Evolutionary conservation across 2,888 invertebrate species (phyloP).

Genomic region (Apamea crenata): DNA sequence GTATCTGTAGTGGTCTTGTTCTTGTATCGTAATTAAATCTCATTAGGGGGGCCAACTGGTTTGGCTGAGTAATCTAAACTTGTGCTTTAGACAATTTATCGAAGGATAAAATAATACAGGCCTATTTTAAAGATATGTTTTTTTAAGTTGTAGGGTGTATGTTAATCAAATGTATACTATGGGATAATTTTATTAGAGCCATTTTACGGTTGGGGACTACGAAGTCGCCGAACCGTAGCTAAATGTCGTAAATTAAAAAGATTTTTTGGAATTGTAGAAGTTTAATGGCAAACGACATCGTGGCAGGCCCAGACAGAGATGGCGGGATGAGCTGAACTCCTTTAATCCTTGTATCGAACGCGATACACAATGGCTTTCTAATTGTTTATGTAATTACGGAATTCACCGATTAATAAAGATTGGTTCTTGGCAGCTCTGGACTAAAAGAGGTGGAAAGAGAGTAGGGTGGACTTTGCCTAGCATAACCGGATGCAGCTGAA

Average conservation of each 20-base stretch:
- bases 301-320: not conserved
- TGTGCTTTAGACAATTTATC: constrained; percentile 25
- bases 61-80: constrained; percentile 15
- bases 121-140: not conserved
- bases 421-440: too few species aligned
- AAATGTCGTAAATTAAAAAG: not conserved
- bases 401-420: too few species aligned
- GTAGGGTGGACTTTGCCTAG: too few species aligned
- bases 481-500: too few species aligned
- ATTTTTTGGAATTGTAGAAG: not conserved
- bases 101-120: not conserved
- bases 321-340: not conserved
- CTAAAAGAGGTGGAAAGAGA: too few species aligned
- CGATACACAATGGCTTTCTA: too few species aligned
- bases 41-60: constrained; percentile 46
- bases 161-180: constrained; percentile 12
- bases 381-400: too few species aligned
- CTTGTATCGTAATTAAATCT: constrained; percentile 48
- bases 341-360: too few species aligned
- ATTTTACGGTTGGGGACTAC: constrained; percentile 3
- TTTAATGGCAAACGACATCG: not conserved
- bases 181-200: not conserved
- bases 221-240: not conserved
- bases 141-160: not conserved
- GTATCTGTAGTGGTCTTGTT: constrained; percentile 18